Base-by-base conservation (phyloP, 2,888 invertebrate genomes). In the Conus canariensis region DNA sequence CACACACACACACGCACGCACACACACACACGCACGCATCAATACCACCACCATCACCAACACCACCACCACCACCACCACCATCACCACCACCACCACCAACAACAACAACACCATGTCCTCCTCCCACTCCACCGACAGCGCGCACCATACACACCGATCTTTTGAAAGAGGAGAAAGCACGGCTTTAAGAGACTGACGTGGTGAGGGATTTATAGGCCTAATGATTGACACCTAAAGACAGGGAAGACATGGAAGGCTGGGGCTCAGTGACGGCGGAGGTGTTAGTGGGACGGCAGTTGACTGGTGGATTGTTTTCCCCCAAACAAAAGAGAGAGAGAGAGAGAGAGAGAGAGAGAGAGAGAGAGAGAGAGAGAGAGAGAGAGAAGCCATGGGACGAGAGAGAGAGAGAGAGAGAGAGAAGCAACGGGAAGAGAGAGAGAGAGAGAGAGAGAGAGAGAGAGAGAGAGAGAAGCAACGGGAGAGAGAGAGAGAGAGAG, bases 391-490 rank as follows among this genome's bases (percentile, higher is more conserved):
- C 19, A 70, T 14, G 19, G 70, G 19, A 8, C 12, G 22, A 74
- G 8, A 74, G 22, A 74, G 22, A 74, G 22, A 74, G 22, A 74
- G 70, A 74, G 70, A 74, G 70, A 74, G 22, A 9, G n/a, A n/a
- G 22, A 4, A n/a, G 22, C 7, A 1, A 70, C 0, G 19, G 22
- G 19, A n/a, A 74, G 70, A 74, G 70, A 74, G 70, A 74, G 70
- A 74, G n/a, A 74, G 70, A 74, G 70, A 74, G 70, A 74, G 22
- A 74, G 70, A 74, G 70, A 74, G 22, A n/a, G 16, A 74, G 70
- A 74, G 22, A 82, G 82, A 6, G 74, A 74, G 22, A 74, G 80
- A 45, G 80, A 80, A n/a, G n/a, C n/a, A n/a, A n/a, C n/a, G 30
- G 14, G 70, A 22, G 19, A 22, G 22, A 19, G 70, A 70, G 70